phyloP scores from a whole-genome alignment of 2,113 vertebrate genomes.

The Caracal caracal region DNA sequence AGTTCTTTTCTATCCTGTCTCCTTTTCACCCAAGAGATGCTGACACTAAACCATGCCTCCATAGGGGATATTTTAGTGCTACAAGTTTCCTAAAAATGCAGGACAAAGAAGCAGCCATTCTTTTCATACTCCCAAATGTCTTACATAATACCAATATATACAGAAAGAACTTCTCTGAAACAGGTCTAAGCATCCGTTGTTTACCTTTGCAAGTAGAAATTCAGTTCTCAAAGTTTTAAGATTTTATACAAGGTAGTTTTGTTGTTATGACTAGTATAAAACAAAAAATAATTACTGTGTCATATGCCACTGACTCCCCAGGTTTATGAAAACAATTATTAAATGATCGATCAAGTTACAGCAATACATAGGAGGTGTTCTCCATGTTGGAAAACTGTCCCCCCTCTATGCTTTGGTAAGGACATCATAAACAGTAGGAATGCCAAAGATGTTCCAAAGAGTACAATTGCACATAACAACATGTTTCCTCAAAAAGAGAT shows the following conservation, averaged over 20 bases:
- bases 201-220: not conserved
- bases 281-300: not conserved
- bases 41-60: not conserved
- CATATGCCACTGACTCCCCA: not conserved
- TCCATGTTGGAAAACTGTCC: not conserved
- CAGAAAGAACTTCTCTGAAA: not conserved
- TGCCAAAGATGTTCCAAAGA: not conserved
- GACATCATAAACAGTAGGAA: not conserved
- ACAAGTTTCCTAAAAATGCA: not conserved
- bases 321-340: not conserved
- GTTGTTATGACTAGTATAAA: not conserved
- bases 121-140: too few species aligned
- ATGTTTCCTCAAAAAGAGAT: not conserved
- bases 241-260: not conserved
- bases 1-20: not conserved
- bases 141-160: not conserved
- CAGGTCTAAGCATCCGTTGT: not conserved
- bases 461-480: not conserved
- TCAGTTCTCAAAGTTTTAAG: not conserved
- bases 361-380: not conserved
- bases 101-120: not conserved
- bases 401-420: not conserved
- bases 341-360: not conserved
- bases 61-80: not conserved
- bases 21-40: not conserved